Base-by-base conservation (phyloP, 1,140 invertebrate genomes). In the Diachasmimorpha longicaudata region DNA sequence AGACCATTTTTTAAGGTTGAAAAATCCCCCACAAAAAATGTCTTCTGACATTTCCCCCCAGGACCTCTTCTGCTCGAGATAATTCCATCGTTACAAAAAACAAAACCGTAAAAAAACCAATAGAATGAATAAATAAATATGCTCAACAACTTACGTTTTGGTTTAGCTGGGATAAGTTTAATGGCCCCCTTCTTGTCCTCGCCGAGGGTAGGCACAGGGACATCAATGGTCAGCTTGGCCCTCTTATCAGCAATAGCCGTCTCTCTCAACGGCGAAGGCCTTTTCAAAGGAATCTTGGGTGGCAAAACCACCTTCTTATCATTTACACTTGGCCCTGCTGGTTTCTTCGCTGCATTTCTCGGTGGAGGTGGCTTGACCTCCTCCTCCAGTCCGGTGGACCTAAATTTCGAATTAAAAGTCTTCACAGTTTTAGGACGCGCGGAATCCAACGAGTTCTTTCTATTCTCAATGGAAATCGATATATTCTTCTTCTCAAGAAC, bases 331-430 rank as follows among this genome's bases (percentile, higher is more conserved):
- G 63, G 23, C 5, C 42, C n/a, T 76, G 79, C 80, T 36, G 84
- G 72, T 70, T 87, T 88, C 66, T 87, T 86, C 85, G 19, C 68
- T 0, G 81, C 89, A 81, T 88, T 91, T 72, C 91, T 89, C 1
- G 94, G 93, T 31, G 94, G 93, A 19, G 94, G 94, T 44, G 93
- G 93, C 85, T 94, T 95, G 4, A 92, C 90, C 89, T 95, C 94
- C 85, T 96, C 95, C 82, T 95, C 94, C 42, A 96, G 85, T 36
- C 95, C 95, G 79, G 95, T 95, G 42, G 95, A 95, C 72, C 95
- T 91, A 87, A 96, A 96, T 87, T 95, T 96, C 0, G 95, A 95
- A 88, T 96, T 94, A 83, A 94, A 96, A 2, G 94, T 95, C 91
- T 96, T 97, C 5, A 96, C 96, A 52, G 95, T 96, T 88, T 96